Evolutionary conservation across 2,888 invertebrate species (phyloP).

Genomic region (Sphinx pinastri): DNA sequence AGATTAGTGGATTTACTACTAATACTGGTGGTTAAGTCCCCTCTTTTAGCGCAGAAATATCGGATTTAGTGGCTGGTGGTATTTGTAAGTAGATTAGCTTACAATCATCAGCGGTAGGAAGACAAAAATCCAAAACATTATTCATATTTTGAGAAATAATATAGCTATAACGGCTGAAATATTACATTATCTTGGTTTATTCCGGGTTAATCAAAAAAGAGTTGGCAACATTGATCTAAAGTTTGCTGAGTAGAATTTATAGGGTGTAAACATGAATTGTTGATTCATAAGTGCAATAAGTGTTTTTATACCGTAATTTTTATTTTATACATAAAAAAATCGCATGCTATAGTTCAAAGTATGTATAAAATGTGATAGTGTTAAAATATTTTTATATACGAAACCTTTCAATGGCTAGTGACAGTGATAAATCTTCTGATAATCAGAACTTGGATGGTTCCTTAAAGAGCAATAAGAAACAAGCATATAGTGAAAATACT

Average conservation of each 20-base stretch:
- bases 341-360: slow-evolving; percentile 26
- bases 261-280: slow-evolving; percentile 72
- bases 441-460: slow-evolving; percentile 77
- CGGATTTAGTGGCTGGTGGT: too few species aligned
- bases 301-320: slow-evolving; percentile 1
- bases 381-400: slow-evolving; percentile 36
- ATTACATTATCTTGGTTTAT: too few species aligned
- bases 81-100: too few species aligned
- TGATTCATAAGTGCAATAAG: slow-evolving; percentile 16
- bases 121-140: too few species aligned
- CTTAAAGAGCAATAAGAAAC: slow-evolving; percentile 68
- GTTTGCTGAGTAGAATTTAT: slow-evolving; percentile 39
- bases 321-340: not conserved
- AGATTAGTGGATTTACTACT: too few species aligned
- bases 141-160: too few species aligned
- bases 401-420: slow-evolving; percentile 81
- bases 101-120: too few species aligned
- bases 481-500: slow-evolving; percentile 60
- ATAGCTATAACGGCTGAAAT: too few species aligned
- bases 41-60: too few species aligned
- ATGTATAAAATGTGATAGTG: slow-evolving; percentile 41
- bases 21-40: too few species aligned
- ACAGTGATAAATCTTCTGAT: slow-evolving; percentile 79
- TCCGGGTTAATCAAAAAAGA: too few species aligned
- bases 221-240: not conserved